Base-by-base conservation (phyloP, 2,113 vertebrate species). In the Mustelus asterias region DNA sequence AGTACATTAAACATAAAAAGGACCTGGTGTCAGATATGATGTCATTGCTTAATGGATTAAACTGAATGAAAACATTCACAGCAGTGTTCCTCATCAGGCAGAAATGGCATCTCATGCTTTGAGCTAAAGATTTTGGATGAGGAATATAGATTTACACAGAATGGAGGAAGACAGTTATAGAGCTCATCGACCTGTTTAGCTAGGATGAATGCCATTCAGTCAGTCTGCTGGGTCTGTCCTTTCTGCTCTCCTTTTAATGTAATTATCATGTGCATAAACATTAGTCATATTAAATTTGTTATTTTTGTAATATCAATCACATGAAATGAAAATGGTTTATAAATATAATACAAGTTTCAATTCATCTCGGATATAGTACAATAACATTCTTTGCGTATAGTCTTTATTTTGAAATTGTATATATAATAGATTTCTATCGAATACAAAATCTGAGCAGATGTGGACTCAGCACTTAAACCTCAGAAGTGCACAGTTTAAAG, bases 391-490 rank as follows among this genome's bases (percentile, higher is more conserved):
- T 54, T 2, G 2, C 41, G 48, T 54, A 48, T 48, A 95, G 10
- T 26, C 13, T 95, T 54, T 95, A 95, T 72, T 44, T 72, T 95
- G 94, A 95, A 95, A 95, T 54, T 72, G 65, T 76, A 72, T 95
- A 54, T 70, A 48, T 41, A 94, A 94, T 26, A 41, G 65, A 48
- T 94, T 70, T 94, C 65, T 41, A 69, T 94, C 65, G 24, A 41
- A 60, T 63, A 18, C 58, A 92, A 63, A 92, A 92, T 13, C 54
- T 92, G 58, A 92, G 88, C 88, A n/a, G 58, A 63, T 92, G 88
- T 92, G 54, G 29, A 92, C 29, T 60, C 88, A 60, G 24, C 58
- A 22, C 80, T 54, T 54, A 89, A 24, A 89, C 26, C 44, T 29
- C 24, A 89, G 48, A 54, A 85, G 58, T 58, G 29, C 88, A 92